phyloP scores from a whole-genome alignment of 2,888 invertebrate species.

The Adela reaumurella region DNA sequence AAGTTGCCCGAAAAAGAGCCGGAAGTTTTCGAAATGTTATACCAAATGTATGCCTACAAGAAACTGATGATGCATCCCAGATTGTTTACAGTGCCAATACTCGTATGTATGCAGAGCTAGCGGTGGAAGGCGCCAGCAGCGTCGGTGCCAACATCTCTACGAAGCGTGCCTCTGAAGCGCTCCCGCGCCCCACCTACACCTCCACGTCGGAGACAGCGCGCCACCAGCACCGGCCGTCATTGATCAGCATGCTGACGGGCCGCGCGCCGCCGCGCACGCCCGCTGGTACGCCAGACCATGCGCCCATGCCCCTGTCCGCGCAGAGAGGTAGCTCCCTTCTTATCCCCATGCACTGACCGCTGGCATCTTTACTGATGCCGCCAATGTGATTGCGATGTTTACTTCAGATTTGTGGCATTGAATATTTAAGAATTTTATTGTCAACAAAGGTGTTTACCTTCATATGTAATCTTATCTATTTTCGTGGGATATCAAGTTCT shows the following conservation, averaged over 20 bases:
- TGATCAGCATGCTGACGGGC: constrained; percentile 43
- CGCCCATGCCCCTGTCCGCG: constrained; percentile 32
- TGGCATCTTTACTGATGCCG: too few relatives aligned
- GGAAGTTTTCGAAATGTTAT: too few relatives aligned
- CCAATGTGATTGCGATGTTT: too few relatives aligned
- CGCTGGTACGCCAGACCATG: constrained; percentile 9
- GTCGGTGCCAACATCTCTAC: constrained; percentile 31
- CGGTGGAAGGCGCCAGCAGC: constrained; percentile 32
- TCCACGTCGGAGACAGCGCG: constrained; percentile 21
- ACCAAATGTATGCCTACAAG: too few relatives aligned
- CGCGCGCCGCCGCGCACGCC: constrained; percentile 41
- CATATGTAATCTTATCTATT: too few relatives aligned
- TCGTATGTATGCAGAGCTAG: constrained; percentile 25
- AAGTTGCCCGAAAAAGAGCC: too few relatives aligned
- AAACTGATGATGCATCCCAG: too few relatives aligned
- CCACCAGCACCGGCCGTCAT: constrained; percentile 40
- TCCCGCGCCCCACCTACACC: constrained; percentile 49
- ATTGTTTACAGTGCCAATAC: too few relatives aligned
- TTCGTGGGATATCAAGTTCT: too few relatives aligned
- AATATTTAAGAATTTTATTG: too few relatives aligned
- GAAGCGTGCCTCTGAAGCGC: constrained; percentile 41
- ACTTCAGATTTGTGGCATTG: too few relatives aligned
- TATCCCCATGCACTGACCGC: background rate
- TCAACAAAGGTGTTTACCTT: too few relatives aligned
- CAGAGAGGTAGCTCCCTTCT: constrained; percentile 27